Base-by-base conservation (phyloP, 2,797 vertebrate species). In the Myripristis jacobus region DNA sequence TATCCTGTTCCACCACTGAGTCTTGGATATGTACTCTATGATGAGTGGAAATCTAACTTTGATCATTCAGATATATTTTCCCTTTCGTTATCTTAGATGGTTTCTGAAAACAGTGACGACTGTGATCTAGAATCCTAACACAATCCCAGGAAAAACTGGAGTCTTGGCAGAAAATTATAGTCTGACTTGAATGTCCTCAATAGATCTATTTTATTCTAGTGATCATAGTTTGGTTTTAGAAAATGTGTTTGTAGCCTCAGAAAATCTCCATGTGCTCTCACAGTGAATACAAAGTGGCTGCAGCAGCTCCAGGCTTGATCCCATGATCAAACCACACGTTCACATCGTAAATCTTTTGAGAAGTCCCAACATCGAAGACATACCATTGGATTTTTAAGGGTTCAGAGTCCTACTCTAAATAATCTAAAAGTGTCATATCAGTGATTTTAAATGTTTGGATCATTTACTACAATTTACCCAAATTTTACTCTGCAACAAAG, bases 11-110 rank as follows among this genome's bases (percentile, higher is more conserved):
- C 21, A 16, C 2, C 10, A 22, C 12, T 21, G 1, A 6, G n/a
- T 21, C 3, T 50, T 46, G 12, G 4, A 60, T 48, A 66, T 51
- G 2, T 24, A 29, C 27, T 29, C 3, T 3, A 7, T 1, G 0
- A 34, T 16, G 18, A 44, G 9, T 22, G 15, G 41, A 52, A 75
- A 81, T 36, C 0, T 7, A 36, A 55, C 4, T 4, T 22, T 67
- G 43, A 57, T 51, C 4, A 4, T 4, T 71, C 21, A 56, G 36
- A 47, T n/a, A 57, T 77, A 18, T 19, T 56, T 52, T 24, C 38
- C 36, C 31, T 60, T n/a, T n/a, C n/a, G 70, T 67, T 31, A 12
- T 11, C 16, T 57, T 9, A 13, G 31, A 19, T 60, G n/a, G 16
- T 69, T 75, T 15, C 19, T 36, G 36, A 41, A 41, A 41, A 41